Base-by-base conservation (phyloP, 2,113 vertebrate genomes). In the Bubo blakistoni region DNA sequence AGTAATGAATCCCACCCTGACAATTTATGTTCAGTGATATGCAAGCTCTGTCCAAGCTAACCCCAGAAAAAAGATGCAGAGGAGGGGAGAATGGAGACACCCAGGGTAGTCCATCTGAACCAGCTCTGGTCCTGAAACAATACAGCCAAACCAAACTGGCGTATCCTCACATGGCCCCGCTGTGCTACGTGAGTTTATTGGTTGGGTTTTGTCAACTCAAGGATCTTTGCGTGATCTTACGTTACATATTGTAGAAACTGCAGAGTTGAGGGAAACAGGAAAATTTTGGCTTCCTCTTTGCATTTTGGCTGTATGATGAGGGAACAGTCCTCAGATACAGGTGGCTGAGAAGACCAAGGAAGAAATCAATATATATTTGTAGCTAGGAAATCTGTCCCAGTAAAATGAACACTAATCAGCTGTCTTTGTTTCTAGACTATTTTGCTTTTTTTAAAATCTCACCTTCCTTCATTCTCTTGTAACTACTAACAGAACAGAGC, bases 91-190 rank as follows among this genome's bases (percentile, higher is more conserved):
- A 46, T 10, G 42, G 55, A 89, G 55, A 38, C 51, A 42, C 25
- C 7, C 24, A 46, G 21, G 19, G 55, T 7, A 34, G 32, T 40
- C 22, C 59, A 22, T 19, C 54, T 44, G 76, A 78, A 70, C 42
- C 42, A 46, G 38, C 62, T 80, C 62, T 63, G 58, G 34, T 38
- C 38, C 46, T 40, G 55, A 81, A 91, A 74, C 29, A 72, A 29
- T 6, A 29, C 27, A 80, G 83, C 7, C 1, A 4, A 77, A 54
- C 11, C 32, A n/a, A 87, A 51, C 3, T 59, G 57, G 61, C 0
- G 2, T 14, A 20, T 70, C 52, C 29, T 71, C n/a, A 47, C 27
- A 38, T 0, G 0, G 34, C 34, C 38, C 42, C 18, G 6, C 27
- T 13, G 40, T 38, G 27, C 24, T 73, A 40, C 14, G 5, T 61